Conservation (phyloP, 2,113 vertebrate genomes). For the Apodemus speciosus region DNA sequence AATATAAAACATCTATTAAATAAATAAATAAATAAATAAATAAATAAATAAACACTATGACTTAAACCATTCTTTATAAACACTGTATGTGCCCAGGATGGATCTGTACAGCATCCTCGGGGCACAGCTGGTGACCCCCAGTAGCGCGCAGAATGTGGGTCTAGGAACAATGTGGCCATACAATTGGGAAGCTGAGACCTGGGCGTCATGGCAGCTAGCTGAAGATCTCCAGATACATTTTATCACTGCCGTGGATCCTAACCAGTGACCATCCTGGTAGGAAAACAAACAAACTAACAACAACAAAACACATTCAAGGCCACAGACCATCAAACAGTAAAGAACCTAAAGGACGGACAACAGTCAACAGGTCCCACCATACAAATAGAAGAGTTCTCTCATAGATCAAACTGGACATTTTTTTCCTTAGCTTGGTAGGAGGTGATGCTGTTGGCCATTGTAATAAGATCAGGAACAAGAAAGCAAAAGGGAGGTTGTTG, state of each 20-base stretch:
- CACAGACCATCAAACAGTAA: neutral
- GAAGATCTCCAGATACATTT: neutral
- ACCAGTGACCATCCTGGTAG: neutral
- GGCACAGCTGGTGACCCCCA: neutral
- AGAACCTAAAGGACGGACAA: neutral
- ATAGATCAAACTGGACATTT: neutral
- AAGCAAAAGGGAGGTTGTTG: too few relatives aligned
- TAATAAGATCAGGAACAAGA: neutral
- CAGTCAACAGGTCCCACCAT: too few relatives aligned
- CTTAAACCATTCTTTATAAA: neutral
- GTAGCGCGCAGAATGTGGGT: neutral
- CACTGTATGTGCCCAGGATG: too few relatives aligned
- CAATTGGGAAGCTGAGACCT: neutral
- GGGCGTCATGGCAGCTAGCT: too few relatives aligned
- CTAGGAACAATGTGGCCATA: neutral
- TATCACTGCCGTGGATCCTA: neutral
- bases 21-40: neutral
- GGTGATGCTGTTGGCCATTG: neutral
- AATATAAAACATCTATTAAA: neutral
- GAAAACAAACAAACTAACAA: too few relatives aligned
- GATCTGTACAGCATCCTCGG: too few relatives aligned
- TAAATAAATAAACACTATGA: neutral
- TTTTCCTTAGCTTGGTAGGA: neutral
- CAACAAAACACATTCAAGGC: too few relatives aligned
- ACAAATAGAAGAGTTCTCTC: neutral